These are phyloP conservation scores for Cygnus atratus DNA, from an alignment of 2,113 vertebrate species.

Conservation along the genomic window DNA sequence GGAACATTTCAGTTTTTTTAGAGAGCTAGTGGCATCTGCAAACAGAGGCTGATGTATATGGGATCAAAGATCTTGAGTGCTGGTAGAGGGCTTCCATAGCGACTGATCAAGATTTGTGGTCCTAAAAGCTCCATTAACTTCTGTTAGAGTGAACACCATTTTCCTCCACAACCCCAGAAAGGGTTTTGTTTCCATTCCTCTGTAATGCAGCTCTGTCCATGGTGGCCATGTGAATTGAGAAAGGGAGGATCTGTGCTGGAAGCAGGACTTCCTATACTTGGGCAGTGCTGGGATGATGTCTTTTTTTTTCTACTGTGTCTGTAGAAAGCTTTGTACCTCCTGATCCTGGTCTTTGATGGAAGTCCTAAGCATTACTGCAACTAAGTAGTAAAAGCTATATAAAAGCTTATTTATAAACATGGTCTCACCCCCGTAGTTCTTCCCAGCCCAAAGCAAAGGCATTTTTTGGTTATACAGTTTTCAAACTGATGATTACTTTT, in stretches of 20 bases:
- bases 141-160: not conserved
- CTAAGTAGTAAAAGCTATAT: not conserved
- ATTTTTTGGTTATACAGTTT: not conserved
- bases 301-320: not conserved
- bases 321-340: not conserved
- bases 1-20: not conserved
- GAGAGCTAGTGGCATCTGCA: not conserved
- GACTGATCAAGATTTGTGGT: not conserved
- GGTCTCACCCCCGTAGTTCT: not conserved
- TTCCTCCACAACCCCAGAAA: not conserved
- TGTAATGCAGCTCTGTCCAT: not conserved
- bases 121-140: not conserved
- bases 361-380: not conserved
- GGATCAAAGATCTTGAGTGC: not conserved
- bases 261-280: not conserved
- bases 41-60: not conserved
- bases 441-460: not conserved
- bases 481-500: not conserved
- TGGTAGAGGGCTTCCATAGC: not conserved
- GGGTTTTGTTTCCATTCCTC: not conserved
- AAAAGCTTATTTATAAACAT: not conserved
- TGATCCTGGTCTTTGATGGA: not conserved
- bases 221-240: not conserved
- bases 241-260: not conserved
- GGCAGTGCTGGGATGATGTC: not conserved